Conservation (phyloP, 92 coral and sea anemone genomes). For the Phenganax stokvisi region DNA sequence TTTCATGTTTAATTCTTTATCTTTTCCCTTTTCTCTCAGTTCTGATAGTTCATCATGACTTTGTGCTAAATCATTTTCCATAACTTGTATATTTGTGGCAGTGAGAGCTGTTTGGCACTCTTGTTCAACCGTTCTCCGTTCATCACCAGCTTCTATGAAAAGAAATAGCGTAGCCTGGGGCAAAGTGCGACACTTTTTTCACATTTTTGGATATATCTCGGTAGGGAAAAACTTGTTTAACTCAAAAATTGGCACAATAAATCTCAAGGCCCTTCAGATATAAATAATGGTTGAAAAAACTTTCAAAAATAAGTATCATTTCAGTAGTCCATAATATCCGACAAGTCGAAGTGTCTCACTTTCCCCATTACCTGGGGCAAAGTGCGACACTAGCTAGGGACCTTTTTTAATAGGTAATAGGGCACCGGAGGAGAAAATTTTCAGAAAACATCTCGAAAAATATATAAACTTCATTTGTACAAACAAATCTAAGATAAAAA, state of each 20-base stretch:
- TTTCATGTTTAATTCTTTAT: not conserved
- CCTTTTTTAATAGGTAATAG: not conserved
- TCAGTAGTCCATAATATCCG: not conserved
- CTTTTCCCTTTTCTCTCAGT: not conserved
- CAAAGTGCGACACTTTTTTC: too few species aligned
- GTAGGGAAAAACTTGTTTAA: not conserved
- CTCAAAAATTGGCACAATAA: not conserved
- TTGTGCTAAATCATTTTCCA: not conserved
- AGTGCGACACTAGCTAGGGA: not conserved
- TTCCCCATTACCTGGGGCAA: constrained; percentile 7
- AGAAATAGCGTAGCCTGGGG: too few species aligned
- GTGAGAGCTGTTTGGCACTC: not conserved
- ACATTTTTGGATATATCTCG: not conserved
- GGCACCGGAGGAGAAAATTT: too few species aligned
- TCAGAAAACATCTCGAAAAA: too few species aligned
- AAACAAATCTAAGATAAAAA: too few species aligned
- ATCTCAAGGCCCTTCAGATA: too few species aligned
- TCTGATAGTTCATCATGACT: too few species aligned
- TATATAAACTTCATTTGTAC: too few species aligned
- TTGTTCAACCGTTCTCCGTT: not conserved
- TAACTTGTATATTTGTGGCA: not conserved
- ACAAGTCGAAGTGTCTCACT: not conserved
- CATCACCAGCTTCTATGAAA: too few species aligned
- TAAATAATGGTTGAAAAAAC: not conserved
- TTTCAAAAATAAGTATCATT: not conserved